Conservation (phyloP, 2,888 invertebrate species). For the Sympetrum striolatum region DNA sequence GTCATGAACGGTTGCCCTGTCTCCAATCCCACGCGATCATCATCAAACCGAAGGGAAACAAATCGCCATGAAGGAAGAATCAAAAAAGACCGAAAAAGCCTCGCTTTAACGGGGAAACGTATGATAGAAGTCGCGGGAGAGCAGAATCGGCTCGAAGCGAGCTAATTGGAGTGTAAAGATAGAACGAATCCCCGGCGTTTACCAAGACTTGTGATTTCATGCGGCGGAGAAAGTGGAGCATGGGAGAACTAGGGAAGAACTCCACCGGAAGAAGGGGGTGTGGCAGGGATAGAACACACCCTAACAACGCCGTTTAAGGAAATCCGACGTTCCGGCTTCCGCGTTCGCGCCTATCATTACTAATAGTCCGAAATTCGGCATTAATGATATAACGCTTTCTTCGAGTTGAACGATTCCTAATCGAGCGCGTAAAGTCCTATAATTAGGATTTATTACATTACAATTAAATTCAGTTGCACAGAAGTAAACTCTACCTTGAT, state of each 20-base stretch:
- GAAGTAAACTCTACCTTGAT: too few relatives aligned
- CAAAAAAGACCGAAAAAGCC: background rate
- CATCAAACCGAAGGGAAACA: background rate
- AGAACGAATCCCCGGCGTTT: background rate
- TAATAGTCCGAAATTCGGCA: background rate
- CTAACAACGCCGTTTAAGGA: background rate
- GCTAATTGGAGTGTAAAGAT: constrained; percentile 16
- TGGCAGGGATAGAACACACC: constrained; percentile 9
- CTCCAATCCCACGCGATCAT: background rate
- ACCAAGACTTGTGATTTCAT: constrained; percentile 14
- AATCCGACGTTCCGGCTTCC: background rate
- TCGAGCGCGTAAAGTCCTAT: background rate
- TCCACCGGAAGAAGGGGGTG: background rate
- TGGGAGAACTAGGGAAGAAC: background rate
- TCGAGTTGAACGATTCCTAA: background rate
- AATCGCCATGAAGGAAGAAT: background rate
- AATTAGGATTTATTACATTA: too few relatives aligned
- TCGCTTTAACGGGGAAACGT: background rate
- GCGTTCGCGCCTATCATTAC: background rate
- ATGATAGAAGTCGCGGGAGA: background rate
- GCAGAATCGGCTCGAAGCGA: background rate
- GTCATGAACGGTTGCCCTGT: background rate
- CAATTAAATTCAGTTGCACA: too few relatives aligned
- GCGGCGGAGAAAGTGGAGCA: constrained; percentile 21
- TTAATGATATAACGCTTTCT: background rate